Base-by-base conservation (phyloP, 2,113 vertebrate genomes). In the Bos indicus region DNA sequence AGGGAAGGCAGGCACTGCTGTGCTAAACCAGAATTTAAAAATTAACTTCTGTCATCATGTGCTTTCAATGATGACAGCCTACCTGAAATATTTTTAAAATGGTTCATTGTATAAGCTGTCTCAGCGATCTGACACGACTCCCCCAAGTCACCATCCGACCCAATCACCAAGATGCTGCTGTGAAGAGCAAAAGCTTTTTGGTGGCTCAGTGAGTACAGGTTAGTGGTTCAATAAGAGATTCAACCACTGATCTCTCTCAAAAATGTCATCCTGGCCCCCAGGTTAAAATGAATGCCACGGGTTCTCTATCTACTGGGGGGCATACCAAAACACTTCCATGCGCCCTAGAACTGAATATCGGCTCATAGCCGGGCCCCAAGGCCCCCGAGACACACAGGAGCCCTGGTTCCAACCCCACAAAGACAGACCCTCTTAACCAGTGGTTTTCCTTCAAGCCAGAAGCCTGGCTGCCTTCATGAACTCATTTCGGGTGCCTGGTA, bases 151-250 rank as follows among this genome's bases (percentile, higher is more conserved):
- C 80, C n/a, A 11, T 17, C 25, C 8, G 10, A 1, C 10, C 25
- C 1, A 0, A 9, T 9, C 10, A 8, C 33, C 5, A 6, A 3
- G 15, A 21, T 6, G 28, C 54, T 54, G 28, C 17, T 12, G n/a
- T 5, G 5, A 40, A 33, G 52, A 16, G 26, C 54, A 12, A 43
- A 83, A 33, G 74, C 23, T 10, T 36, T 23, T 7, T 12, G 10
- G 14, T 14, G 62, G 36, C 48, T 64, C 7, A 3, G 13, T 21
- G 23, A 25, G 15, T 51, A 40, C 19, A 9, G 17, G 1, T 46
- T 10, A 25, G 26, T 1, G 14, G 28, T 48, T 67, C 46, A 52
- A 19, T 12, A 2, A 51, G 33, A 86, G 7, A 14, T 6, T 23
- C 36, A 36, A 33, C 21, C 25, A 13, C 14, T 46, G 5, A 28